These are phyloP conservation scores for Megaptera novaeangliae DNA, from an alignment of 2,113 vertebrate genomes.

Conservation along the genomic window DNA sequence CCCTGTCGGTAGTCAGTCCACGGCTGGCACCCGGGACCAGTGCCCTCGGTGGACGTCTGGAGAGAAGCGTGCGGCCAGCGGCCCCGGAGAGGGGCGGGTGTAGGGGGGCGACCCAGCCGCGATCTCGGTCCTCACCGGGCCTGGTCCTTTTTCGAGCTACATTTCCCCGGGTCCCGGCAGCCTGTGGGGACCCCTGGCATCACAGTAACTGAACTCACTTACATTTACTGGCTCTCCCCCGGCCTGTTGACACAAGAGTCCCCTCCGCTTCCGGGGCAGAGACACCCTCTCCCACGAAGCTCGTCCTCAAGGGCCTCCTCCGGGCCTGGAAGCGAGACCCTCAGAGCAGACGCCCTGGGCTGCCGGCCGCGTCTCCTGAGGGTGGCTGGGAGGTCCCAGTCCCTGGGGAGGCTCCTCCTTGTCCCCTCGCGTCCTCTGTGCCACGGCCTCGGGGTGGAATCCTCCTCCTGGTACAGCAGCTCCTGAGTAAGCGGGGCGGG, in stretches of 20 bases:
- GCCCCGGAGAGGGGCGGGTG: rapidly evolving
- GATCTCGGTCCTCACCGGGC: neutral
- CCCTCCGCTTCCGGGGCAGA: neutral
- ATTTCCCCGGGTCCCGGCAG: neutral
- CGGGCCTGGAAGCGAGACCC: neutral
- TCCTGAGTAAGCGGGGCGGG: neutral
- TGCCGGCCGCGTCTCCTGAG: rapidly evolving
- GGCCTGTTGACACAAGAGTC: neutral
- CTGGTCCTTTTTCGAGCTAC: neutral
- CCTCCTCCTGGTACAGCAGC: neutral
- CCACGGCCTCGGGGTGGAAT: rapidly evolving
- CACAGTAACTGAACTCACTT: neutral
- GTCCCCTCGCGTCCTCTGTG: neutral
- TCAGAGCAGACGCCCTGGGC: rapidly evolving
- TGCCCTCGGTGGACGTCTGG: neutral
- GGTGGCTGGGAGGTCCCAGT: neutral
- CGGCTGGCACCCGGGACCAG: neutral
- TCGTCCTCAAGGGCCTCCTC: too few relatives aligned
- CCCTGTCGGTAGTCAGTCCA: neutral
- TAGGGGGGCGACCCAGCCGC: rapidly evolving
- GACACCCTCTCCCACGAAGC: neutral
- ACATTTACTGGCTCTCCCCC: neutral
- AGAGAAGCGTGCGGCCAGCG: neutral
- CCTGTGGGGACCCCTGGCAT: rapidly evolving
- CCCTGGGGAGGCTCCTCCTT: rapidly evolving